Evolutionary conservation across 2,113 vertebrate species (phyloP), one percentile per base, ranked within the genome.

Genomic region (Vulpes ferrilata): DNA sequence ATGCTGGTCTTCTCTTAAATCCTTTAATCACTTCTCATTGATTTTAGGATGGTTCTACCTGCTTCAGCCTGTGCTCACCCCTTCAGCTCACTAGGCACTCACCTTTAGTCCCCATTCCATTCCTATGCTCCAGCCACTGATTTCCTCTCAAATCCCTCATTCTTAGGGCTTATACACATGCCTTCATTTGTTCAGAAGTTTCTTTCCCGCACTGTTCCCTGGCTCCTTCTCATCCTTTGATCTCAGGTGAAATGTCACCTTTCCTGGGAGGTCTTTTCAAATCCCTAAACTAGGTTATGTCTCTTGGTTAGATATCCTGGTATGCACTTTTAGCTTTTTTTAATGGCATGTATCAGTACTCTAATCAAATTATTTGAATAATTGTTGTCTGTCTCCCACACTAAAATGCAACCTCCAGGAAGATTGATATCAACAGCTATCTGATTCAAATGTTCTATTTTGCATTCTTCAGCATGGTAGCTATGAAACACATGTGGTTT

Each of bases 281-380:
- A 84, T 7, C 25, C 12, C 32, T 76, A 32, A 16, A 35, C n/a
- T 81, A 51, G 8, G 17, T 69, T 87, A 65, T n/a, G 4, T 60
- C 51, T 85, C 65, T 53, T 32, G 23, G 60, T 92, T 92, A 78
- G 15, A 38, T 64, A 25, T 78, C 22, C 5, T 51, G n/a, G n/a
- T 96, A 62, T 64, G 30, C 6, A 71, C 3, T 57, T 85, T 96
- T 59, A n/a, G 35, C 15, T n/a, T 60, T 93, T 85, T 60, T 55
- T 30, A 59, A 59, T 87, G 25, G 32, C 59, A 35, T 93, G 1
- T 60, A 69, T n/a, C n/a, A 76, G 11, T 53, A 53, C 48, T 65
- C 32, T 60, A 48, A 90, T 90, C 81, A 60, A 93, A 76, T 95
- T 81, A 93, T 65, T 67, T n/a, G 16, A 23, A n/a, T 82, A 69